Evolutionary conservation across 2,888 invertebrate genomes (phyloP).

Genomic region (Emmelina monodactyla): DNA sequence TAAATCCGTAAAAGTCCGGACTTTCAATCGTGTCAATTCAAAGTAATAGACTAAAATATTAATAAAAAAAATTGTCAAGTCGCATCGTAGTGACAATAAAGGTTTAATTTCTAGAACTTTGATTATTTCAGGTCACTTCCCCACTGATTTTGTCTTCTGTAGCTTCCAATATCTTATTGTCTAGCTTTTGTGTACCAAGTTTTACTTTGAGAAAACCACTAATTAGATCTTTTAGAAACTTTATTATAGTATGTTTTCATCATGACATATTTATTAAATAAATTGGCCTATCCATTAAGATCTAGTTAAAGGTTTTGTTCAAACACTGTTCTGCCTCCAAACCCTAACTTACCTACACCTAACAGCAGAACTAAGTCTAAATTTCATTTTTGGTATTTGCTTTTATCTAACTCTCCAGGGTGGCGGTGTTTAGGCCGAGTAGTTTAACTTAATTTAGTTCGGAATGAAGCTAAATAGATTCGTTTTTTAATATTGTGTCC

Average conservation of each 20-base stretch:
- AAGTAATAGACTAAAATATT: too few relatives aligned
- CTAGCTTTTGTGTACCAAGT: constrained; percentile 51
- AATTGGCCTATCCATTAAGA: too few relatives aligned
- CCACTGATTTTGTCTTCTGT: constrained; percentile 25
- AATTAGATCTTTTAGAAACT: constrained; percentile 1
- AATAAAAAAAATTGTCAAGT: too few relatives aligned
- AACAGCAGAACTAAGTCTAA: constrained; percentile 65
- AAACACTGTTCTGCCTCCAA: constrained; percentile 47
- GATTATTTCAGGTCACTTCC: constrained; percentile 15
- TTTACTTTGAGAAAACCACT: constrained; percentile 42
- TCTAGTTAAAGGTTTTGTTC: constrained; percentile 36
- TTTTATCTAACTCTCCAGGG: constrained; percentile 50
- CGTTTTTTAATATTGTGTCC: constrained; percentile 45
- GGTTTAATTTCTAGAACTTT: too few relatives aligned
- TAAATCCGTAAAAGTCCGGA: too few relatives aligned
- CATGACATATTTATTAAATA: too few relatives aligned
- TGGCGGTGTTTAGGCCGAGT: constrained; percentile 62
- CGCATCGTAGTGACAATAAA: too few relatives aligned
- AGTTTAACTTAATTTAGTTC: constrained; percentile 52
- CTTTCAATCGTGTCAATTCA: too few relatives aligned
- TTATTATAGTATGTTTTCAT: not conserved
- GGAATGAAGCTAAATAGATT: constrained; percentile 58
- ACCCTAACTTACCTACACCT: constrained; percentile 36
- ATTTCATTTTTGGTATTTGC: constrained; percentile 68
- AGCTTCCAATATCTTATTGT: constrained; percentile 47